Evolutionary conservation across 1,140 invertebrate genomes (phyloP).

Genomic region (Bombus breviceps): DNA sequence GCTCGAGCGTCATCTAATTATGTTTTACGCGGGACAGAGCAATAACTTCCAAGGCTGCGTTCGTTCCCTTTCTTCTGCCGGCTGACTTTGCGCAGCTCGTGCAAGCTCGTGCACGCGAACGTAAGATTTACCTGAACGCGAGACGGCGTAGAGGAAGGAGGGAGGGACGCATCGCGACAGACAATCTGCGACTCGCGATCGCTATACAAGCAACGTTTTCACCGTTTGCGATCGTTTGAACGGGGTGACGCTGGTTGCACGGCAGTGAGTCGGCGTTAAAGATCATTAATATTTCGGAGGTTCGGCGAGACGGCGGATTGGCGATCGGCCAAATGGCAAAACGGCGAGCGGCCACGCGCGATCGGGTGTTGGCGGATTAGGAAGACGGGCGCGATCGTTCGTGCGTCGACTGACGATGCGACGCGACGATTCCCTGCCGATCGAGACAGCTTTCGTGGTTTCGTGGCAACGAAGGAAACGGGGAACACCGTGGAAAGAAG

Average conservation of each 20-base stretch:
- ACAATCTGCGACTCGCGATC: background rate
- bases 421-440: constrained; percentile 11
- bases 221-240: background rate
- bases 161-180: background rate
- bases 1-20: constrained; percentile 69
- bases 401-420: constrained; percentile 68
- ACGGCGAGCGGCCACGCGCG: constrained; percentile 16
- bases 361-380: constrained; percentile 61
- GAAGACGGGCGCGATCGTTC: constrained; percentile 60
- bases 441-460: background rate
- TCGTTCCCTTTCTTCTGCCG: constrained; percentile 48
- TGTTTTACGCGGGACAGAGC: constrained; percentile 69
- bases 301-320: constrained; percentile 53
- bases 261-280: constrained; percentile 14
- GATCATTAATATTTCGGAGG: constrained; percentile 71
- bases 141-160: background rate
- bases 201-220: background rate
- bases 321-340: constrained; percentile 62
- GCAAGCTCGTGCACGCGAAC: constrained; percentile 59
- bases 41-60: constrained; percentile 64
- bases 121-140: constrained; percentile 57
- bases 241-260: too few relatives aligned
- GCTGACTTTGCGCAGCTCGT: background rate
- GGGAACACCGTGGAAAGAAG: background rate
- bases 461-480: background rate